Percentiles rank a stretch among this genome's conserved stretches.
These are phyloP conservation scores for Rhingia rostrata DNA, from an alignment of 2,888 invertebrate genomes.

Conservation along the genomic window DNA sequence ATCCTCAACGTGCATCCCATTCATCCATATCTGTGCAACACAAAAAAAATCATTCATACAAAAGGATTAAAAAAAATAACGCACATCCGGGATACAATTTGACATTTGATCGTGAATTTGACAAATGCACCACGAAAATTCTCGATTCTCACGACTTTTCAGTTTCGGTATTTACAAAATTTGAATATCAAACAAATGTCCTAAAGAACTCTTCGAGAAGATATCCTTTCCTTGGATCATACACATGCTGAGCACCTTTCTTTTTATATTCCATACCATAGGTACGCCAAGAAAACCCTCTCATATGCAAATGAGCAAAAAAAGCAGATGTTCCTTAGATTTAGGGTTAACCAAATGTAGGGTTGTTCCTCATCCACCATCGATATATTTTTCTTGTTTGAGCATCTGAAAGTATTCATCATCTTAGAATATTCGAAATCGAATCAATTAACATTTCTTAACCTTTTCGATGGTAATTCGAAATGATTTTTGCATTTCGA, in stretches of 20 bases:
- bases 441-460: constrained; percentile 60
- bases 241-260: constrained; percentile 24
- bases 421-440: neutral
- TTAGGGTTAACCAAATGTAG: constrained; percentile 14
- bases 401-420: neutral
- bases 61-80: constrained; percentile 34
- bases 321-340: constrained; percentile 55
- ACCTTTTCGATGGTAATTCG: constrained; percentile 15
- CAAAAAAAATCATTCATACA: neutral
- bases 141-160: constrained; percentile 66
- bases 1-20: constrained; percentile 10
- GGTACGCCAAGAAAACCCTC: constrained; percentile 25
- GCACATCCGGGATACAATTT: constrained; percentile 50
- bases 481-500: constrained; percentile 7
- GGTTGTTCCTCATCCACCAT: constrained; percentile 18
- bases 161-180: constrained; percentile 17
- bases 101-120: constrained; percentile 55
- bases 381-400: neutral
- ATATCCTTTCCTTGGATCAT: constrained; percentile 19
- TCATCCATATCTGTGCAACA: neutral
- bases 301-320: constrained; percentile 63
- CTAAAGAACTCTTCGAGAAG: neutral
- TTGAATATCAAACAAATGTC: constrained; percentile 58
- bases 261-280: neutral
- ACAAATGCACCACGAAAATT: constrained; percentile 52